phyloP scores from a whole-genome alignment of 2,113 vertebrate species.

The Petromus typicus region DNA sequence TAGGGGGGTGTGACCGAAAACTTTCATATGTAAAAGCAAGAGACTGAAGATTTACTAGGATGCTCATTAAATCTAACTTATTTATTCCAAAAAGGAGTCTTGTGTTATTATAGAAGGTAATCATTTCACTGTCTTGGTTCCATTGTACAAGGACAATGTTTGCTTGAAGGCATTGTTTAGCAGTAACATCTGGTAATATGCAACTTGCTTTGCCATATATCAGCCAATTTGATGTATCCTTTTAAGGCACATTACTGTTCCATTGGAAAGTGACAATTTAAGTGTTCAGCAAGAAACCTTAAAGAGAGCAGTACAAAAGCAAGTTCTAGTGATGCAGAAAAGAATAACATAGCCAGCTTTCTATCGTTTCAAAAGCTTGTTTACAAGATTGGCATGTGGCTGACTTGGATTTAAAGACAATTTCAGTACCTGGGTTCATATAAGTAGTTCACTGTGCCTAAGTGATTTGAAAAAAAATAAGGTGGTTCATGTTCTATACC shows the following conservation, averaged over 20 bases:
- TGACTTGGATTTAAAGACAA: not conserved
- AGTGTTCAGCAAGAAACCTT: not conserved
- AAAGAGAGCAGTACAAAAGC: not conserved
- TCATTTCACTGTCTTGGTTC: not conserved
- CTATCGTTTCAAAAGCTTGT: not conserved
- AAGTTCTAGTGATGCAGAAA: not conserved
- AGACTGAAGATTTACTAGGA: not conserved
- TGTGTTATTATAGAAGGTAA: not conserved
- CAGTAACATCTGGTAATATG: not conserved
- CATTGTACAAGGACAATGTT: slow-evolving; percentile 12
- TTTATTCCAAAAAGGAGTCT: not conserved
- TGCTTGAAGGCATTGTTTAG: not conserved
- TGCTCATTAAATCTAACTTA: not conserved
- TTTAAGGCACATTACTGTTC: slow-evolving; percentile 13
- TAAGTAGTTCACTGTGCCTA: not conserved
- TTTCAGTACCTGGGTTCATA: not conserved
- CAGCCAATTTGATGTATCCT: slow-evolving; percentile 26
- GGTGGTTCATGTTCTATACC: not conserved
- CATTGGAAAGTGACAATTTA: not conserved
- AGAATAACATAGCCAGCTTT: not conserved
- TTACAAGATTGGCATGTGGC: not conserved
- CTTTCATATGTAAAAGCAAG: not conserved
- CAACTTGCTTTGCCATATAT: not conserved
- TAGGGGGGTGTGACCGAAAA: not conserved
- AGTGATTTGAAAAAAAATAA: not conserved